A percentile compares a stretch with the other conserved stretches of the same genome.
Evolutionary conservation across 64 coral and sea anemone species (phyloP).

Genomic region (Pachyseris speciosa): DNA sequence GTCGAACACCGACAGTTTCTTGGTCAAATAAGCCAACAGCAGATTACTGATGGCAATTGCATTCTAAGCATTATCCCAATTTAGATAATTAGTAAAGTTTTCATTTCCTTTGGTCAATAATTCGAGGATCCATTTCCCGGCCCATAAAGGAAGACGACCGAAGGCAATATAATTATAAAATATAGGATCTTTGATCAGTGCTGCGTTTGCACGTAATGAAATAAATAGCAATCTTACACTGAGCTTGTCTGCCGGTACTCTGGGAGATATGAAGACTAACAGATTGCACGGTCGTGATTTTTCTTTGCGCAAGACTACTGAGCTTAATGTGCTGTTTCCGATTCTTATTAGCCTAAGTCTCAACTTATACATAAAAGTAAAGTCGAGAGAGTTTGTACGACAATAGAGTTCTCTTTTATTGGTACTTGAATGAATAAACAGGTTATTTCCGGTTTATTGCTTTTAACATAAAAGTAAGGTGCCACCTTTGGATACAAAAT

Average conservation of each 20-base stretch:
- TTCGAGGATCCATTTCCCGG: not conserved
- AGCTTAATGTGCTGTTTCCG: not conserved
- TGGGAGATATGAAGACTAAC: too few relatives aligned
- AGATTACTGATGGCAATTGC: constrained; percentile 5
- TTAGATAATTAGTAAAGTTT: constrained; percentile 26
- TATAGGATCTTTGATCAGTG: not conserved
- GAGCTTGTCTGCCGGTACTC: too few relatives aligned
- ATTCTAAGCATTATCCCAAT: not conserved
- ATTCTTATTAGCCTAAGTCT: not conserved
- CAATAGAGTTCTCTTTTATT: not conserved
- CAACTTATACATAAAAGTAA: not conserved
- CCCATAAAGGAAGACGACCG: not conserved
- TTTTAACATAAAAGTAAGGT: not conserved
- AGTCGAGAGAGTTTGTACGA: too few relatives aligned
- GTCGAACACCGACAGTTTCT: not conserved
- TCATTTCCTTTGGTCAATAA: constrained; percentile 35
- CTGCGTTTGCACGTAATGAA: too few relatives aligned
- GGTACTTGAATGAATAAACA: constrained; percentile 13
- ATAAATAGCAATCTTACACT: not conserved
- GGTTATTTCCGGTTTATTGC: constrained; percentile 40
- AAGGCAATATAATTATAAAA: not conserved
- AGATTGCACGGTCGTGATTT: too few relatives aligned
- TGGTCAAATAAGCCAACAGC: not conserved
- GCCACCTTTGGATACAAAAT: not conserved
- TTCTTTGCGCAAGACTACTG: too few relatives aligned